phyloP scores from a whole-genome alignment of 2,888 invertebrate species.

The Melipona beecheii region DNA sequence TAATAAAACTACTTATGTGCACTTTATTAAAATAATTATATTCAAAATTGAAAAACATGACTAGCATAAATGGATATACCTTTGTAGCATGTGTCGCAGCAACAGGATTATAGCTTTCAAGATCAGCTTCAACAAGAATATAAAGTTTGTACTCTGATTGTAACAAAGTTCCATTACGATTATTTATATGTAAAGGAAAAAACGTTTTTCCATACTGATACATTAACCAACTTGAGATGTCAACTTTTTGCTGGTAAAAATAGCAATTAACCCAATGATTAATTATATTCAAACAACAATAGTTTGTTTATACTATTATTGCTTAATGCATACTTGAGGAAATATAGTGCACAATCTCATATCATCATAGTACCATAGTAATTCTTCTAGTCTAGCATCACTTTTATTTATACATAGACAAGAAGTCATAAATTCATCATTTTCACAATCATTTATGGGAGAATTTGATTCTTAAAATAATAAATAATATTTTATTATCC shows the following conservation, averaged over 20 bases:
- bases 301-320: constrained; percentile 20
- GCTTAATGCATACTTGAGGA: constrained; percentile 85
- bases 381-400: constrained; percentile 87
- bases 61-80: constrained; percentile 66
- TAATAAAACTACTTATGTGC: not conserved
- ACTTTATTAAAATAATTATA: not conserved
- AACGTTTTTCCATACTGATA: constrained; percentile 81
- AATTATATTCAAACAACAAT: not conserved
- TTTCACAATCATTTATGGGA: constrained; percentile 31
- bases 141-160: constrained; percentile 77
- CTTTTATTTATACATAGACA: constrained; percentile 86
- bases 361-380: constrained; percentile 86
- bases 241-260: constrained; percentile 83
- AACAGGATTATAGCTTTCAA: constrained; percentile 75
- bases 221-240: constrained; percentile 83
- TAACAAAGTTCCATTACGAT: constrained; percentile 68
- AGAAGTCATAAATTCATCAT: constrained; percentile 83
- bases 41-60: not conserved
- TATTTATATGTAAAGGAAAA: constrained; percentile 82
- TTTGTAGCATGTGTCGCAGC: constrained; percentile 78
- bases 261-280: constrained; percentile 36
- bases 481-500: constrained; percentile 32
- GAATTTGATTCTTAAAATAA: constrained; percentile 58
- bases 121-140: constrained; percentile 82
- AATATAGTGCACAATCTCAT: constrained; percentile 86